A percentile compares a stretch with the other conserved stretches of the same genome.
phyloP scores from a whole-genome alignment of 2,113 vertebrate genomes.

The Corydoras maculifer region DNA sequence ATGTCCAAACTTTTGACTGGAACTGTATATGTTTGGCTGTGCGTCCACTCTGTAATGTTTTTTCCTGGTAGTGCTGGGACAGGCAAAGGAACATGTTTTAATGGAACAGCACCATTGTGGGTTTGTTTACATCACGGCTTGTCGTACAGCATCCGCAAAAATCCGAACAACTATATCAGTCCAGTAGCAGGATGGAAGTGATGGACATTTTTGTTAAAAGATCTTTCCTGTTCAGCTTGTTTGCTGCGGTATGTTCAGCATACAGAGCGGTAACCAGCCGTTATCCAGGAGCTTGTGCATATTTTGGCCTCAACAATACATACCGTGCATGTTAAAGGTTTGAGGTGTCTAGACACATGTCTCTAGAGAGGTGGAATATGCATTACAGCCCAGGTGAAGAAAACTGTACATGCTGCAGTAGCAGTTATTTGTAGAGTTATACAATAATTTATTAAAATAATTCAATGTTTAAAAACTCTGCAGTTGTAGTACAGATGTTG shows the following conservation, averaged over 20 bases:
- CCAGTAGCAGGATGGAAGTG: not conserved
- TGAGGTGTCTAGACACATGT: conserved; percentile 7
- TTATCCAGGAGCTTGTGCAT: conserved; percentile 13
- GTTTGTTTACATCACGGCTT: no score
- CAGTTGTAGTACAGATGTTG: no score
- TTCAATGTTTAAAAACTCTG: no score
- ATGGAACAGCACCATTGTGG: no score
- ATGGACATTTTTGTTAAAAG: not conserved
- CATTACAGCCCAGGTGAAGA: not conserved
- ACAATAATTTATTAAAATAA: no score
- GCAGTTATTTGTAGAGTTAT: no score
- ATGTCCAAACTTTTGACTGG: no score
- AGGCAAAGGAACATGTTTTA: no score
- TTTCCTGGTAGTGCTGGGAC: no score
- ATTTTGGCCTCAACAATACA: conserved; percentile 8
- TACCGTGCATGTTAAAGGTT: conserved; percentile 2
- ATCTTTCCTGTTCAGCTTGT: conserved; percentile 5
- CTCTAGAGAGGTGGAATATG: not conserved
- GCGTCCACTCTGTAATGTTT: no score
- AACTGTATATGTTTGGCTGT: no score
- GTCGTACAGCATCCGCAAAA: no score
- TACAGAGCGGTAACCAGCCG: not conserved
- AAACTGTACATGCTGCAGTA: not conserved
- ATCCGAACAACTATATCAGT: not conserved
- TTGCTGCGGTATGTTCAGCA: not conserved